Conservation (phyloP, 2,113 vertebrate genomes). For the Oncorhynchus tshawytscha region DNA sequence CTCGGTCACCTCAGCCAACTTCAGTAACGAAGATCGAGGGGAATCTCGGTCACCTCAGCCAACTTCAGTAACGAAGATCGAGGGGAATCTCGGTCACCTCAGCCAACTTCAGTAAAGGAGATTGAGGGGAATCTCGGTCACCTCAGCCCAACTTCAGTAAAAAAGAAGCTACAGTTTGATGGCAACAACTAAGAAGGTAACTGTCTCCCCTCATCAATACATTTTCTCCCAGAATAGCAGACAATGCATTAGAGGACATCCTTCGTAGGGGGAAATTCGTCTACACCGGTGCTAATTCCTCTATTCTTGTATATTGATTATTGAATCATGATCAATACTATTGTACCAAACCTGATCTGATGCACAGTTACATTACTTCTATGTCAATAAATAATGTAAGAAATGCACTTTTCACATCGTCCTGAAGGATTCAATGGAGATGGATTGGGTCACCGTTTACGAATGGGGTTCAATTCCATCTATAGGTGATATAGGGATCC, state of each 20-base stretch:
- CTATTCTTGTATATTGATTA: slow-evolving; percentile 33
- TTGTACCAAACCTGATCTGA: slow-evolving; percentile 45
- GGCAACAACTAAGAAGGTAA: slow-evolving; percentile 4
- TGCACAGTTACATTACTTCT: slow-evolving; percentile 55
- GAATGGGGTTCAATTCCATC: neutral
- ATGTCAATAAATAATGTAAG: slow-evolving; percentile 65
- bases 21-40: neutral
- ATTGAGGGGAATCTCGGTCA: no score
- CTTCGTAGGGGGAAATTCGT: slow-evolving; percentile 16
- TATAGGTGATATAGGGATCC: neutral
- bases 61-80: no score
- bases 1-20: slow-evolving; percentile 28
- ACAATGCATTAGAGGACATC: neutral
- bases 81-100: no score
- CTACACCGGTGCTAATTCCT: slow-evolving; percentile 26
- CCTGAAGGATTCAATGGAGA: slow-evolving; percentile 21
- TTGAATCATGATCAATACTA: slow-evolving; percentile 51
- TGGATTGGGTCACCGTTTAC: neutral
- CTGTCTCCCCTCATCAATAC: slow-evolving; percentile 24
- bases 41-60: no score
- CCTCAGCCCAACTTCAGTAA: slow-evolving; percentile 32
- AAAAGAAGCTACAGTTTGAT: slow-evolving; percentile 10
- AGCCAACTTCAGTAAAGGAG: slow-evolving; percentile 27
- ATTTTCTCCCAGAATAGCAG: slow-evolving; percentile 15
- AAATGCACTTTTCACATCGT: slow-evolving; percentile 59